Evolutionary conservation across 2,797 vertebrate genomes (phyloP).

Genomic region (Lutjanus argentimaculatus): DNA sequence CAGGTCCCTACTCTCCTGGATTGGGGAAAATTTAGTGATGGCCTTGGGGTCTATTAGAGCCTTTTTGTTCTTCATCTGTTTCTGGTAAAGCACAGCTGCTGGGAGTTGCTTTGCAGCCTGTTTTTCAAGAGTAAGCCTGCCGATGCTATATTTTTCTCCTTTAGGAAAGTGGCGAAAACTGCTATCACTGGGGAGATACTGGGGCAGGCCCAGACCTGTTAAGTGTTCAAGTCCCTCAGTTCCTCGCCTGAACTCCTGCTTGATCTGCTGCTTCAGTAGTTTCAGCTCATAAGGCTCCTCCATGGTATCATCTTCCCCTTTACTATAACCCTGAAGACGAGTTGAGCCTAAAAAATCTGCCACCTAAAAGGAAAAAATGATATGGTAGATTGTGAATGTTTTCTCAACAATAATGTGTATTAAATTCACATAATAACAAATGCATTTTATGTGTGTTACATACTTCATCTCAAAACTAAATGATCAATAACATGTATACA

Average conservation of each 20-base stretch:
- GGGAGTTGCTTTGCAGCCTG: conserved; percentile 99
- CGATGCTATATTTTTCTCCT: conserved; percentile 98
- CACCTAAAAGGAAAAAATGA: conserved; percentile 77
- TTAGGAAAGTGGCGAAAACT: conserved; percentile 97
- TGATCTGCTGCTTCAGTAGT: conserved; percentile 98
- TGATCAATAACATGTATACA: background rate
- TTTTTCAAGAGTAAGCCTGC: conserved; percentile 98
- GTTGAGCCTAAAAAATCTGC: conserved; percentile 94
- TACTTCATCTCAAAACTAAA: background rate
- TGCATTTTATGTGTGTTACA: background rate
- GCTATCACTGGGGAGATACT: conserved; percentile 93
- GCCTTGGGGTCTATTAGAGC: conserved; percentile 93
- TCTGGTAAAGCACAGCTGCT: conserved; percentile 96
- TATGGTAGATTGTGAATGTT: background rate
- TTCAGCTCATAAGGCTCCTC: conserved; percentile 99
- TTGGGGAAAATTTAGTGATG: conserved; percentile 96
- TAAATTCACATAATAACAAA: background rate
- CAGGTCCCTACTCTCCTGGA: conserved; percentile 96
- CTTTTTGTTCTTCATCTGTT: conserved; percentile 98
- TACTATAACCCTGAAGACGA: conserved; percentile 93
- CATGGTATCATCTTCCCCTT: conserved; percentile 97
- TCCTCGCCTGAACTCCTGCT: conserved; percentile 97
- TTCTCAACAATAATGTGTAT: background rate
- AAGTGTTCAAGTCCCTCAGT: conserved; percentile 95
- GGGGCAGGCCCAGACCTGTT: conserved; percentile 91